A percentile compares a stretch with the other conserved stretches of the same genome.
phyloP scores from a whole-genome alignment of 2,797 vertebrate species.

The Micropoecilia bifurca region DNA sequence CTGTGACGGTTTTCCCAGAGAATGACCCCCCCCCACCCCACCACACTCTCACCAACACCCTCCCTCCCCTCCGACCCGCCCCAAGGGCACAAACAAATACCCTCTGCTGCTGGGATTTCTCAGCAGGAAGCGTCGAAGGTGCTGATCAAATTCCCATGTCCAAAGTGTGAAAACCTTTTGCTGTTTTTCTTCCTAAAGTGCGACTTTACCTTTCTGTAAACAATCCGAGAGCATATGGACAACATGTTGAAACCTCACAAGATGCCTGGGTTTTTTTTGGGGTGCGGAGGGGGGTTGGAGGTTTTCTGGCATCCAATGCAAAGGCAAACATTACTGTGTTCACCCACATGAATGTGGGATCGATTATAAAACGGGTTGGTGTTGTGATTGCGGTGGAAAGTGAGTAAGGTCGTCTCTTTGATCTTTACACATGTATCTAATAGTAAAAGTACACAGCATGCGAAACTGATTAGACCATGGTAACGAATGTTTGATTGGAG shows the following conservation, averaged over 20 bases:
- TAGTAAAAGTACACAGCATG: conserved; percentile 27
- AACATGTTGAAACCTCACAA: conserved; percentile 57
- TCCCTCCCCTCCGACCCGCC: neutral
- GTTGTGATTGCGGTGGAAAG: conserved; percentile 45
- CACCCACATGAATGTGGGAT: conserved; percentile 46
- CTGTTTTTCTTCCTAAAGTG: conserved; percentile 32
- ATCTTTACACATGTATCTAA: conserved; percentile 52
- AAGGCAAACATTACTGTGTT: conserved; percentile 24
- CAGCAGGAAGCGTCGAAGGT: conserved; percentile 56
- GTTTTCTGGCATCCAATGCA: conserved; percentile 13
- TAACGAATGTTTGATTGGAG: conserved; percentile 42
- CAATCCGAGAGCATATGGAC: conserved; percentile 51
- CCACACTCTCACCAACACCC: conserved; percentile 1
- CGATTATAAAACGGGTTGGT: conserved; percentile 47
- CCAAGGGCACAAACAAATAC: conserved; percentile 53
- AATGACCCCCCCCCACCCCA: neutral
- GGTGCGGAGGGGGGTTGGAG: too few relatives aligned
- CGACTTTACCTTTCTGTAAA: conserved; percentile 46
- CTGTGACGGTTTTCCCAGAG: conserved; percentile 22
- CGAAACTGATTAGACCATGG: conserved; percentile 29
- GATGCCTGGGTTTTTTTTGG: conserved; percentile 5
- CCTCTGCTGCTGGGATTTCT: conserved; percentile 42
- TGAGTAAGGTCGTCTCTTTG: conserved; percentile 38
- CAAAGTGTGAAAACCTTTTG: conserved; percentile 38
- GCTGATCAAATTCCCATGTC: conserved; percentile 45